Evolutionary conservation across 2,888 invertebrate species (phyloP), one percentile per base, ranked within the genome.

Genomic region (Crematogaster levior): DNA sequence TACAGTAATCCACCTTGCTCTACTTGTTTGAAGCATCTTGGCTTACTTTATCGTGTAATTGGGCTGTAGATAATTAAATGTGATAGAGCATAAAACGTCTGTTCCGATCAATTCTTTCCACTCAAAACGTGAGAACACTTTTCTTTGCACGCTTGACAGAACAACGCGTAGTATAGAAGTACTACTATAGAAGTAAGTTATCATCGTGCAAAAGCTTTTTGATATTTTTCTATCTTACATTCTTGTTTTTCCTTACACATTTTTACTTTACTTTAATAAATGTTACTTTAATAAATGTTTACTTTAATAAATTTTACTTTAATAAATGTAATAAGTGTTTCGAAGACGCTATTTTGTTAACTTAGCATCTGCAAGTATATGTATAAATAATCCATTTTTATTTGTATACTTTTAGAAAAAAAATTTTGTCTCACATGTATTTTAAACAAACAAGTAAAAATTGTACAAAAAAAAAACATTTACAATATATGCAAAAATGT

Each of bases 11-110:
- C 46, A 43, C 65, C 43, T 70, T 60, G 89, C 58, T 80, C 88
- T 75, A 87, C 85, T 81, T 85, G 18, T 48, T 27, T 18, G 53
- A 63, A 30, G 66, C 65, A 46, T n/a, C 56, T 34, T 48, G 60
- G 40, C 56, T 81, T 81, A 82, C 82, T 85, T 85, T 82, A 68
- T 37, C 15, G 43, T 66, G 34, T 75, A 70, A 85, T 84, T 81
- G 40, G 66, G 56, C 10, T 72, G 81, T 18, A 24, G 72, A 43
- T 85, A 87, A 89, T 88, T 88, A 87, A 89, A 89, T 63, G 75
- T 72, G 80, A 72, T 74, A 81, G 82, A 88, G 82, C 81, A 81
- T 58, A 70, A 85, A 87, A 68, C 72, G 40, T 60, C 65, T 72
- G 83, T 85, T 75, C 75, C 61, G 61, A 68, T 77, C 46, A 43